These are phyloP conservation scores for Notolepis coatsorum DNA, from an alignment of 2,797 vertebrate genomes.

Conservation along the genomic window DNA sequence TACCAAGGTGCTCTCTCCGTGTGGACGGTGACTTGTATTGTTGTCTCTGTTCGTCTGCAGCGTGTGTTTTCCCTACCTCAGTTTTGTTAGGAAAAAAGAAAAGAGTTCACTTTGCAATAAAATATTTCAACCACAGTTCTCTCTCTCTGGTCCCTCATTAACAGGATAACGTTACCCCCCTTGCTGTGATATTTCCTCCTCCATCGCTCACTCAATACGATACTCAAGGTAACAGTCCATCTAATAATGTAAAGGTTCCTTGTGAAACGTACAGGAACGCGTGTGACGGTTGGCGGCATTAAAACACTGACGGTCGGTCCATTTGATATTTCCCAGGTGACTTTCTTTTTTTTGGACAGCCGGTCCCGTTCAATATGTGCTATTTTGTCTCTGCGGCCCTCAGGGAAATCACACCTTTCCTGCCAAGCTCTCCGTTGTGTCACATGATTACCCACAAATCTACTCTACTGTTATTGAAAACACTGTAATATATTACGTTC, in stretches of 20 bases:
- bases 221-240: not conserved
- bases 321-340: not conserved
- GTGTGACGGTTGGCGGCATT: slow-evolving; percentile 1
- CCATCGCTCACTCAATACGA: not conserved
- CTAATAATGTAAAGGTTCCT: not conserved
- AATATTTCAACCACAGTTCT: slow-evolving; percentile 62
- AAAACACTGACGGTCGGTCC: not conserved
- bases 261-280: not conserved
- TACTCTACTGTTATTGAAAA: not conserved
- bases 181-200: not conserved
- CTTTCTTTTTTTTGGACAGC: no score
- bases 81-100: slow-evolving; percentile 71
- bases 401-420: not conserved
- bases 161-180: slow-evolving; percentile 1
- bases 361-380: no score
- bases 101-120: slow-evolving; percentile 80
- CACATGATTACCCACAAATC: not conserved
- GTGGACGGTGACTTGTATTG: slow-evolving; percentile 61
- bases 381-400: not conserved
- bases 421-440: not conserved
- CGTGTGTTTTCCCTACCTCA: slow-evolving; percentile 81
- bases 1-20: slow-evolving; percentile 57
- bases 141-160: not conserved
- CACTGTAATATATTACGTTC: not conserved
- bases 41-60: slow-evolving; percentile 47